Conservation (phyloP, 2,888 invertebrate species). For the Hyposoter didymator region DNA sequence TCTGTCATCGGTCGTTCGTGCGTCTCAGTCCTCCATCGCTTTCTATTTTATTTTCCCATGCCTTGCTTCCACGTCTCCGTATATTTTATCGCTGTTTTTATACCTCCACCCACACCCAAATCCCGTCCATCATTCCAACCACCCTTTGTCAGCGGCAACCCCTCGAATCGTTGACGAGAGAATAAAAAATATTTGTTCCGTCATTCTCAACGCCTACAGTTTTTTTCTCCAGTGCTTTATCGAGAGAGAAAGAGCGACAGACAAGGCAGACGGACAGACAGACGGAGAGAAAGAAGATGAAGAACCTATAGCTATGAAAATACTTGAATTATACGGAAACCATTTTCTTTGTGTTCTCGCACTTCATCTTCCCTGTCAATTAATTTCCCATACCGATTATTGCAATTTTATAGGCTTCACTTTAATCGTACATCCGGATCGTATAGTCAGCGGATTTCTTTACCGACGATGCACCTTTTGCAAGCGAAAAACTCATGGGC, state of each 20-base stretch:
- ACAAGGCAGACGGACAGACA: neutral
- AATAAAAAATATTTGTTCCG: slow-evolving; percentile 54
- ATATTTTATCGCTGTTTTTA: slow-evolving; percentile 27
- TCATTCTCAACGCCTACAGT: slow-evolving; percentile 20
- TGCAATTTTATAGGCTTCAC: neutral
- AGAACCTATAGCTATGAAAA: slow-evolving; percentile 28
- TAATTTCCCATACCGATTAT: neutral
- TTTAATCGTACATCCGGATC: neutral
- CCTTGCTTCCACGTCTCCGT: slow-evolving; percentile 32
- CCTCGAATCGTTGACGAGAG: slow-evolving; percentile 29
- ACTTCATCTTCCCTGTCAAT: neutral
- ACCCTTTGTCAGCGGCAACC: slow-evolving; percentile 30
- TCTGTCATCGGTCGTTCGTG: slow-evolving; percentile 23
- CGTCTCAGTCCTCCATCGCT: slow-evolving; percentile 18
- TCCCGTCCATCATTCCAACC: slow-evolving; percentile 45
- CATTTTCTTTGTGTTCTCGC: neutral
- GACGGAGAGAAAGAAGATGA: neutral
- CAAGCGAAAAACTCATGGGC: too few relatives aligned
- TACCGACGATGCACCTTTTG: neutral
- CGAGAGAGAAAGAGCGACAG: slow-evolving; percentile 10
- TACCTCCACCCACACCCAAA: slow-evolving; percentile 9
- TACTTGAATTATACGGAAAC: slow-evolving; percentile 19
- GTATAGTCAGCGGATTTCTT: neutral
- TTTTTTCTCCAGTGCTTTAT: slow-evolving; percentile 3
- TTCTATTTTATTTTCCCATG: slow-evolving; percentile 16